Evolutionary conservation across 2,888 invertebrate species (phyloP), one percentile per base, ranked within the genome.

Genomic region (Ennomos erosarius): DNA sequence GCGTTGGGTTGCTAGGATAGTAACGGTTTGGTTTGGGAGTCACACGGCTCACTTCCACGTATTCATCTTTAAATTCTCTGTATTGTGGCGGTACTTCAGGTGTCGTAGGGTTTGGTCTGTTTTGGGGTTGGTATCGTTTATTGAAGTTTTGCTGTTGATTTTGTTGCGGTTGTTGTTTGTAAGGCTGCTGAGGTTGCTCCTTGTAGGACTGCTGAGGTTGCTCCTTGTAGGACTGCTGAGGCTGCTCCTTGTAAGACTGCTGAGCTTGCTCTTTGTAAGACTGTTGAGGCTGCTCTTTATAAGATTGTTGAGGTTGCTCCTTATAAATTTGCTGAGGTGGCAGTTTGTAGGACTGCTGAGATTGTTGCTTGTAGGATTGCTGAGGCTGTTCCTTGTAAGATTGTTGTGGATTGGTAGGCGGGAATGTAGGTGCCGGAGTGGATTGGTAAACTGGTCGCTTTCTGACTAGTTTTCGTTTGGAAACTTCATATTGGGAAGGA

Each of bases 31-130:
- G 82, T 69, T 90, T 91, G 5, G 91, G 88, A 8, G 87, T 87
- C 9, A 90, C 89, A 64, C 89, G 81, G 48, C 84, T 84, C 8
- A 92, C 91, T 83, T 92, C 92, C 3, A 92, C 91, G 62, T 92
- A 92, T 72, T 92, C 92, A 13, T 91, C 85, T 73, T 85, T 85
- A 52, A 80, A 87, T 64, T 90, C 78, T 70, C 80, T 82, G 68
- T 80, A 85, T 69, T 88, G 84, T 65, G 86, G 88, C 70, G 90
- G 90, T 26, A 90, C 78, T 62, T 80, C 83, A 2, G 84, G 81
- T 45, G 83, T 63, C 66, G 75, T 56, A 66, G 70, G 57, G 61
- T 65, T 70, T 63, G 78, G 80, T 63, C 65, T 81, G 53, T 68
- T 83, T 67, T 83, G 82, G 40, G 71, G 62, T 10, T 70, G 74